Conservation (phyloP, 1,140 invertebrate genomes). For the Venturia canescens region DNA sequence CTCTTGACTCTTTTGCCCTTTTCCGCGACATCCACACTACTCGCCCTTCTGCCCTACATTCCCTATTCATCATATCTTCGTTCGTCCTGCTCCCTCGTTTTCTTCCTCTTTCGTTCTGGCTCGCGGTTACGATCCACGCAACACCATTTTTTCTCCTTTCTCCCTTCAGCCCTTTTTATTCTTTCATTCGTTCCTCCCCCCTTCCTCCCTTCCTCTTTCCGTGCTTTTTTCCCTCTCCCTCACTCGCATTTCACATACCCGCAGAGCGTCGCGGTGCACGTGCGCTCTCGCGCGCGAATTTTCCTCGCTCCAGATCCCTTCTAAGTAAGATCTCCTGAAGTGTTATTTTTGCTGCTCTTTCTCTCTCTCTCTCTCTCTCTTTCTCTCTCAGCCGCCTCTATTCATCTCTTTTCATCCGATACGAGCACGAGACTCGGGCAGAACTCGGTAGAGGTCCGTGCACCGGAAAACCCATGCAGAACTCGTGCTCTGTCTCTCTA, state of each 20-base stretch:
- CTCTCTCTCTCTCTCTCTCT: slow-evolving; percentile 46
- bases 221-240: neutral
- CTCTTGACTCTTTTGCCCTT: neutral
- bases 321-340: slow-evolving; percentile 63
- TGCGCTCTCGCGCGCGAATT: slow-evolving; percentile 52
- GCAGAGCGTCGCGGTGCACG: slow-evolving; percentile 26
- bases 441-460: neutral
- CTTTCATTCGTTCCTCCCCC: slow-evolving; percentile 20
- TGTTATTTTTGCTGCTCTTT: slow-evolving; percentile 62
- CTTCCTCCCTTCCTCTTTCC: slow-evolving; percentile 44
- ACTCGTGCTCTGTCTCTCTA: neutral
- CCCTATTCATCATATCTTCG: neutral
- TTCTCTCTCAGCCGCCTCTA: neutral
- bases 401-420: neutral
- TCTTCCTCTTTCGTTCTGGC: neutral
- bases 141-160: neutral
- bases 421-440: slow-evolving; percentile 4
- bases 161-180: neutral
- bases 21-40: neutral
- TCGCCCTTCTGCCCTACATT: neutral
- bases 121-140: neutral
- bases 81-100: slow-evolving; percentile 41
- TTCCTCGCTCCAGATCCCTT: slow-evolving; percentile 54
- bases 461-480: slow-evolving; percentile 1
- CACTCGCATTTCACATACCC: slow-evolving; percentile 12